A percentile compares a stretch with the other conserved stretches of the same genome.
These are phyloP conservation scores for Trichonephila clavipes DNA, from an alignment of 1,140 invertebrate species.

Conservation along the genomic window DNA sequence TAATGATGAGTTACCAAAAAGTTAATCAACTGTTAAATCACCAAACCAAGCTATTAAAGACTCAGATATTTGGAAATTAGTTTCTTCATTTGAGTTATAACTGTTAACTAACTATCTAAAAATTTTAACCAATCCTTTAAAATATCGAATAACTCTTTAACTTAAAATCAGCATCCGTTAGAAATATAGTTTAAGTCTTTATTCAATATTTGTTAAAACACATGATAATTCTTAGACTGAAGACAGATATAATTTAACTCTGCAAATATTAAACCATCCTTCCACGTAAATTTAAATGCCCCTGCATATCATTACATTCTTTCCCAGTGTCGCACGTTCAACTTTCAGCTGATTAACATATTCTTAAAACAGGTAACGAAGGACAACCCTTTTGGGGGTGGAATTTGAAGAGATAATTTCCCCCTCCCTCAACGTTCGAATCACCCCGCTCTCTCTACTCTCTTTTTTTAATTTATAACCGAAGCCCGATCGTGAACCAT, in stretches of 20 bases:
- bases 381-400: conserved; percentile 53
- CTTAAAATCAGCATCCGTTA: too few species aligned
- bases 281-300: not conserved
- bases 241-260: not conserved
- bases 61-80: too few species aligned
- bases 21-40: too few species aligned
- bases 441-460: not conserved
- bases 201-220: too few species aligned
- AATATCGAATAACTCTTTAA: too few species aligned
- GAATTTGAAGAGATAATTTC: conserved; percentile 34
- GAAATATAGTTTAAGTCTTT: too few species aligned
- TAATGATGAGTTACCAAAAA: too few species aligned
- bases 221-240: too few species aligned
- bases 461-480: conserved; percentile 65
- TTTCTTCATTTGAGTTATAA: too few species aligned
- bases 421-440: not conserved
- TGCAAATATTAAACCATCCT: not conserved
- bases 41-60: too few species aligned
- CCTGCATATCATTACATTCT: not conserved
- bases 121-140: too few species aligned
- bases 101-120: too few species aligned
- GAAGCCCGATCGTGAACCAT: not conserved
- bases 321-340: not conserved
- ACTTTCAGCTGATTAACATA: conserved; percentile 69
- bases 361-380: conserved; percentile 59